Conservation (phyloP, 2,888 invertebrate species). For the Pimpla rufipes region DNA sequence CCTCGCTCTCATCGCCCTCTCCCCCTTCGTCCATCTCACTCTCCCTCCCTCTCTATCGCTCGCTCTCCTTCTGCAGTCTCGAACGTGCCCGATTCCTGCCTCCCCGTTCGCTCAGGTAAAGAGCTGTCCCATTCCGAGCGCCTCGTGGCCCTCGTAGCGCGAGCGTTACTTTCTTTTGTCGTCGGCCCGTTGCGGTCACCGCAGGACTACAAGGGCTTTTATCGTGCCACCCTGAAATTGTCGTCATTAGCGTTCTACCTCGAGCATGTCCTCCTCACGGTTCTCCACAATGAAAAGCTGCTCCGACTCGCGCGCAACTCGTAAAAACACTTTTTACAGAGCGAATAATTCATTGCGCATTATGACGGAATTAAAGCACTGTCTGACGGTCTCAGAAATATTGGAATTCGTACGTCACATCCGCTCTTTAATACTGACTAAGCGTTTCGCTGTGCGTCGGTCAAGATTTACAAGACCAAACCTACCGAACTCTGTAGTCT, state of each 20-base stretch:
- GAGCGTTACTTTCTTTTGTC: constrained; percentile 41
- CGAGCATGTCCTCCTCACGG: constrained; percentile 31
- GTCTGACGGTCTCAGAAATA: background rate
- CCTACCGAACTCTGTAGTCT: too few species aligned
- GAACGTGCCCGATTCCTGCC: constrained; percentile 57
- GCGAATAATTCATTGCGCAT: constrained; percentile 8
- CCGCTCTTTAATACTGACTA: background rate
- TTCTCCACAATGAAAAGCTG: constrained; percentile 23
- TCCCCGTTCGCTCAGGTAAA: constrained; percentile 35
- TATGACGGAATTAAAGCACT: constrained; percentile 3
- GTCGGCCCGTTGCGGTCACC: constrained; percentile 59
- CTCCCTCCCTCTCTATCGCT: constrained; percentile 1
- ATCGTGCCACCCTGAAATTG: constrained; percentile 55
- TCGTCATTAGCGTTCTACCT: constrained; percentile 55
- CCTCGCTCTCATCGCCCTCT: constrained; percentile 15
- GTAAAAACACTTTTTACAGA: constrained; percentile 23
- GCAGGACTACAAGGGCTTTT: constrained; percentile 37
- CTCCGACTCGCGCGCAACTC: background rate
- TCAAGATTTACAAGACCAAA: too few species aligned
- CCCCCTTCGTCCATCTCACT: constrained; percentile 14
- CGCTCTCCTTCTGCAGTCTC: constrained; percentile 38
- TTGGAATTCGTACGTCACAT: background rate
- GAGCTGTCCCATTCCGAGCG: constrained; percentile 26
- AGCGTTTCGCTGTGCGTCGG: too few species aligned
- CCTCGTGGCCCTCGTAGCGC: constrained; percentile 26